Evolutionary conservation across 2,888 invertebrate species (phyloP).

Genomic region (Sympetrum striolatum): DNA sequence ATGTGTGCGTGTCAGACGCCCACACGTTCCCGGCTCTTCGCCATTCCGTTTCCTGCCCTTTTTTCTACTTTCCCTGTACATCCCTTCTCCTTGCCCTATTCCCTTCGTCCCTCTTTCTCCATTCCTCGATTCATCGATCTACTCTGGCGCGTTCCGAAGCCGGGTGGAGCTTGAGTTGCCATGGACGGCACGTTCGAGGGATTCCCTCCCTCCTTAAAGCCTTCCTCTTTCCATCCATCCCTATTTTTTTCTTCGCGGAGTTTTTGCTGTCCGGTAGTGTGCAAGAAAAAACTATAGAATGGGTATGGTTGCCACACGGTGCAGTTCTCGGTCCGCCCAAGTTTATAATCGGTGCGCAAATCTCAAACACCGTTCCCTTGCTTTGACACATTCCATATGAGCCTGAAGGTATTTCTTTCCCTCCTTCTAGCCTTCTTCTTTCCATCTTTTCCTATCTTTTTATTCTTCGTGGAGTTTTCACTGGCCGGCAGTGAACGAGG

Average conservation of each 20-base stretch:
- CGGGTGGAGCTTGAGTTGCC: background rate
- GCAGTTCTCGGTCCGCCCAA: background rate
- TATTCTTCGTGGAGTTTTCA: background rate
- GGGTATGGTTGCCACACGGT: background rate
- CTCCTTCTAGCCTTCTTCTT: too few species aligned
- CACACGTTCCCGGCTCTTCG: background rate
- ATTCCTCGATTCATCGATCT: constrained; percentile 2
- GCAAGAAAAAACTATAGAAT: background rate
- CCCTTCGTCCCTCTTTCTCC: background rate
- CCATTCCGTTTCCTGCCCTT: background rate
- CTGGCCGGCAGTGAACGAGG: background rate
- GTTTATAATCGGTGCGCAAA: background rate
- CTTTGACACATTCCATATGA: background rate
- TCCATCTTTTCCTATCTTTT: background rate
- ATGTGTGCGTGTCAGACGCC: background rate
- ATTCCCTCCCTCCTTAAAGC: background rate
- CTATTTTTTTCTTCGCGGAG: background rate
- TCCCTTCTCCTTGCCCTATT: background rate
- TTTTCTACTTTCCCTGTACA: background rate
- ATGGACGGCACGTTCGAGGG: background rate
- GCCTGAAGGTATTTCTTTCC: too few species aligned
- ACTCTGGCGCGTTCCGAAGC: background rate
- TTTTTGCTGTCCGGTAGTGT: background rate
- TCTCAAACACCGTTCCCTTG: background rate
- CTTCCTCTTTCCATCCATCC: background rate